Evolutionary conservation across 1,140 invertebrate species (phyloP), one percentile per base, ranked within the genome.

Genomic region (Micrasema minimum): DNA sequence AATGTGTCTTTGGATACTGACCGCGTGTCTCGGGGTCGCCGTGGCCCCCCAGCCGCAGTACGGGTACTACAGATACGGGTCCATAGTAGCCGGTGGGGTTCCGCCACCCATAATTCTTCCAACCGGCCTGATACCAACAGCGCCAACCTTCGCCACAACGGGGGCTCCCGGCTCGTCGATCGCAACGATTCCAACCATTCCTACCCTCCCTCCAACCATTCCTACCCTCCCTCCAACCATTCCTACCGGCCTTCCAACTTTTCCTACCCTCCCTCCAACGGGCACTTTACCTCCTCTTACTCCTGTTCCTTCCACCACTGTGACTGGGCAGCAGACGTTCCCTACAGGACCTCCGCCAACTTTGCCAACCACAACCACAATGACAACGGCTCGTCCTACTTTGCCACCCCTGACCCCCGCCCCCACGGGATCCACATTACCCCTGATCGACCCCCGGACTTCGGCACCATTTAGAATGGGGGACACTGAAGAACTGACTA

Each of bases 1-100:
- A 23, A 85, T 85, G 83, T 85, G 83, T 79, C 71, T 84, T 67
- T 85, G 83, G 83, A 72, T 85, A 50, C 72, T 85, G 38, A 84
- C 82, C 20, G 82, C 82, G 18, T 84, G 82, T 70, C 77, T 84
- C 62, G 81, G 83, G 62, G 72, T 83, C 43, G 67, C 81, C 66
- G 79, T 78, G 22, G 51, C 79, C 51, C 77, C 48, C 10, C 80
- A 2, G 59, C 77, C 37, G 2, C 77, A 79, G 12, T 72, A 31
- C 59, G 22, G 23, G 0, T 35, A 45, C n/a, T 55, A 22, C 45
- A 20, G 23, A 45, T 64, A 59, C n/a, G 55, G 55, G 35, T 72
- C 82, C 1, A 78, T 84, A 9, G 77, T 83, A 11, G 23, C 72
- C 9, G 69, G 68, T 45, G 78, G 53, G 11, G 37, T 69, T 14